Conservation (phyloP, 2,113 vertebrate genomes). For the Dendropsophus ebraccatus region DNA sequence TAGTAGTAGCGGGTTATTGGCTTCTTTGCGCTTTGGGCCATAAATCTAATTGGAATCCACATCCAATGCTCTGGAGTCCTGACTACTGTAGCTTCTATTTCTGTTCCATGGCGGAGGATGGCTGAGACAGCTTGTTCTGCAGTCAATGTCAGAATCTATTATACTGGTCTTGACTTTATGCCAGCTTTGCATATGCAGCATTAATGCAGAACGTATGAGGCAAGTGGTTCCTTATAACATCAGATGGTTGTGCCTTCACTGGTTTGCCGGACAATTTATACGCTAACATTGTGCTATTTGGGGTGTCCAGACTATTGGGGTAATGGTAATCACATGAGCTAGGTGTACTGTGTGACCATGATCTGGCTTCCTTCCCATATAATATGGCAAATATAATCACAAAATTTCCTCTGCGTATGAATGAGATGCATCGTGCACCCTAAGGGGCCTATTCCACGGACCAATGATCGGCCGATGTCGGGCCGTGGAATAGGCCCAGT, state of each 20-base stretch:
- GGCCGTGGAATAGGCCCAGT: too few relatives aligned
- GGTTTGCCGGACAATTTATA: neutral
- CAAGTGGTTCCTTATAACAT: neutral
- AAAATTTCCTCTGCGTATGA: too few relatives aligned
- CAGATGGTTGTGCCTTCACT: neutral
- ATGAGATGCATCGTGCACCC: too few relatives aligned
- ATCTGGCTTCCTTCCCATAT: too few relatives aligned
- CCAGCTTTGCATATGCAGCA: slow-evolving; percentile 7
- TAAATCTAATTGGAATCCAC: neutral
- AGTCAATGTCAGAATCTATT: neutral
- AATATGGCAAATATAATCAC: too few relatives aligned
- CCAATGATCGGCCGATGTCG: too few relatives aligned
- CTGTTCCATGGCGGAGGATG: neutral
- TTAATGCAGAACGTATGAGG: neutral
- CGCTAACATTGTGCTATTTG: too few relatives aligned
- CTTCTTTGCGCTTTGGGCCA: neutral
- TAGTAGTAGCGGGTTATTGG: neutral
- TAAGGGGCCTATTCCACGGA: too few relatives aligned
- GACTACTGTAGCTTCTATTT: neutral
- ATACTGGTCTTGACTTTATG: neutral
- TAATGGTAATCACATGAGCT: too few relatives aligned
- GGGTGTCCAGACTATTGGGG: too few relatives aligned
- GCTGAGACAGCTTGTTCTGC: neutral
- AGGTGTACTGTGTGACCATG: too few relatives aligned
- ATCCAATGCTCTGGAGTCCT: neutral